Evolutionary conservation across 1,140 invertebrate genomes (phyloP).

Genomic region (Apocrypta bakeri): DNA sequence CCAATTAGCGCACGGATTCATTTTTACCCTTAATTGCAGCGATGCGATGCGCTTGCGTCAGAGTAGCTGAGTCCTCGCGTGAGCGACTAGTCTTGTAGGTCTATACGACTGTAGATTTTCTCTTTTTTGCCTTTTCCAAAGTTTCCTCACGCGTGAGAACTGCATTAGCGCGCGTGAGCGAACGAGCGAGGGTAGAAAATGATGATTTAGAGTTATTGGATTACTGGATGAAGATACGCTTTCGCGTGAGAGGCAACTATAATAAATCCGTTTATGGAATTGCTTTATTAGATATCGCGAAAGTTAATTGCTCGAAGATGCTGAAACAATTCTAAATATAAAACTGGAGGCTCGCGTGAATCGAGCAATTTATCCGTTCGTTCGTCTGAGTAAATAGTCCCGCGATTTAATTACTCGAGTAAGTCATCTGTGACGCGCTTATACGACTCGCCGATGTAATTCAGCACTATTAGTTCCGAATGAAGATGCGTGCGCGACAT

Average conservation of each 20-base stretch:
- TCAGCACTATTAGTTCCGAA: neutral
- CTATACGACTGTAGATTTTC: neutral
- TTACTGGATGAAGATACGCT: neutral
- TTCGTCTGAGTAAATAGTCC: neutral
- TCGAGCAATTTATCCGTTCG: too few species aligned
- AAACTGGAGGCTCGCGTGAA: neutral
- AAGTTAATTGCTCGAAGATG: neutral
- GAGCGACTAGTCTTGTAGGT: neutral
- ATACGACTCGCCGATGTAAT: neutral
- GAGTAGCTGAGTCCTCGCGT: constrained; percentile 11
- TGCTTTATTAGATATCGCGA: neutral
- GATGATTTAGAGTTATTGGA: constrained; percentile 40
- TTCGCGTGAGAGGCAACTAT: neutral
- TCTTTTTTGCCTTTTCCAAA: constrained; percentile 7
- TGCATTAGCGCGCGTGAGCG: constrained; percentile 10
- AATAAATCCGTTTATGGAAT: neutral
- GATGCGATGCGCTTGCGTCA: constrained; percentile 7
- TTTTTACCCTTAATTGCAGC: constrained; percentile 48
- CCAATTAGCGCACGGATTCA: constrained; percentile 47
- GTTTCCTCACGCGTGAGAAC: constrained; percentile 31
- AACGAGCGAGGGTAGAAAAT: neutral
- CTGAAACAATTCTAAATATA: neutral
- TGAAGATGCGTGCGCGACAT: too few species aligned
- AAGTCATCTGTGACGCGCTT: neutral
- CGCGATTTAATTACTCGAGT: neutral